Evolutionary conservation across 2,797 vertebrate genomes (phyloP).

Genomic region (Sebastes steindachneri): DNA sequence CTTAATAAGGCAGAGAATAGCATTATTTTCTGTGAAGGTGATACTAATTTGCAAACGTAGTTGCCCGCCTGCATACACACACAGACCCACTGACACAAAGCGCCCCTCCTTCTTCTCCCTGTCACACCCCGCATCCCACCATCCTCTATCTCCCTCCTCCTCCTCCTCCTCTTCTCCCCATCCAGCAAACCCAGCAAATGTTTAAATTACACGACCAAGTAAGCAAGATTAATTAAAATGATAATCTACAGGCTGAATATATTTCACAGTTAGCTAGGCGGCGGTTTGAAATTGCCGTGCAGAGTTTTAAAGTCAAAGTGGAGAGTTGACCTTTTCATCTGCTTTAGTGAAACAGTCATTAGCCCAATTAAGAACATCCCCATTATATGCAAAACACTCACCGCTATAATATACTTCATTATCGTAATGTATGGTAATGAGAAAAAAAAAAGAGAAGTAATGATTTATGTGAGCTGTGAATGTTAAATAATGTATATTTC

Average conservation of each 20-base stretch:
- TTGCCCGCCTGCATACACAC: slow-evolving; percentile 31
- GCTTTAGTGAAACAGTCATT: slow-evolving; percentile 68
- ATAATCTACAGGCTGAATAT: slow-evolving; percentile 82
- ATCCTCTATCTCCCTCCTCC: slow-evolving; percentile 41
- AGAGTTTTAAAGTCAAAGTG: slow-evolving; percentile 73
- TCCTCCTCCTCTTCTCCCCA: slow-evolving; percentile 28
- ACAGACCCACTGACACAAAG: slow-evolving; percentile 41
- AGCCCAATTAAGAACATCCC: slow-evolving; percentile 66
- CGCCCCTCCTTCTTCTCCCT: slow-evolving; percentile 36
- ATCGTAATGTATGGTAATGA: slow-evolving; percentile 56
- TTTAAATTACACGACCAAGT: slow-evolving; percentile 88
- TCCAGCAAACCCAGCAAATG: slow-evolving; percentile 78
- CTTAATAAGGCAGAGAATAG: slow-evolving; percentile 40
- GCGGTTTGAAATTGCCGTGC: slow-evolving; percentile 71
- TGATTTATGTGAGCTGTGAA: slow-evolving; percentile 37
- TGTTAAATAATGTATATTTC: slow-evolving; percentile 42
- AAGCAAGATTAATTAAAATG: slow-evolving; percentile 89
- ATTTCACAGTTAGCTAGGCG: slow-evolving; percentile 77
- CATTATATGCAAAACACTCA: slow-evolving; percentile 47
- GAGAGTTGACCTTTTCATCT: slow-evolving; percentile 69
- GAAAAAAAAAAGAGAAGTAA: not conserved
- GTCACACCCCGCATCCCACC: slow-evolving; percentile 49
- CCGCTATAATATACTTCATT: slow-evolving; percentile 38
- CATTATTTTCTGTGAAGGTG: slow-evolving; percentile 44
- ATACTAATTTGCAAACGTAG: slow-evolving; percentile 49